Conservation (phyloP, 2,888 invertebrate species). For the Caenorhabditis imperialis region DNA sequence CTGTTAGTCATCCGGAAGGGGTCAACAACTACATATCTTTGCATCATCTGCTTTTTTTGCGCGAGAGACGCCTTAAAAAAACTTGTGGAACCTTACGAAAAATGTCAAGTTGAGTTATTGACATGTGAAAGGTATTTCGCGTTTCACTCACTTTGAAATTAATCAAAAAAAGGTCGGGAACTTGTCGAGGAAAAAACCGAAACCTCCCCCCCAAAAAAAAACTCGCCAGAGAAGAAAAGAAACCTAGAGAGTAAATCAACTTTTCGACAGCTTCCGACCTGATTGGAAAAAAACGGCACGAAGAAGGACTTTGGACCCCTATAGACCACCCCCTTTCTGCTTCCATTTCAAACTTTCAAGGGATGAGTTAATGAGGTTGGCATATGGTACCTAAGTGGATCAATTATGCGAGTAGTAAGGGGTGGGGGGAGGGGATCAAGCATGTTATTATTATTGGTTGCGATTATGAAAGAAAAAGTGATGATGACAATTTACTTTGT, state of each 20-base stretch:
- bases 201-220: background rate
- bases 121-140: slow-evolving; percentile 9
- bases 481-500: background rate
- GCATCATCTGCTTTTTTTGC: too few relatives aligned
- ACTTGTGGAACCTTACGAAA: slow-evolving; percentile 1
- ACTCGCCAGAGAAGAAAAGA: slow-evolving; percentile 26
- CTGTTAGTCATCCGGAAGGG: too few relatives aligned
- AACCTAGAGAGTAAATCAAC: slow-evolving; percentile 46
- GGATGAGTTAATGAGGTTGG: slow-evolving; percentile 40
- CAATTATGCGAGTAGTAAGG: slow-evolving; percentile 35
- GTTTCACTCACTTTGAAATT: too few relatives aligned
- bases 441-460: slow-evolving; percentile 42
- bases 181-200: slow-evolving; percentile 7
- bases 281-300: slow-evolving; percentile 43
- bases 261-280: slow-evolving; percentile 45
- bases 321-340: too few relatives aligned
- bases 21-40: too few relatives aligned
- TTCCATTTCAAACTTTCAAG: too few relatives aligned
- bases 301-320: background rate
- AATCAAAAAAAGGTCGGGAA: too few relatives aligned
- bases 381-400: slow-evolving; percentile 54
- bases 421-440: slow-evolving; percentile 30
- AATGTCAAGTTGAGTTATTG: slow-evolving; percentile 54
- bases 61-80: too few relatives aligned
- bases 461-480: slow-evolving; percentile 38